Evolutionary conservation across 2,888 invertebrate genomes (phyloP).

Genomic region (Tipula helvola): DNA sequence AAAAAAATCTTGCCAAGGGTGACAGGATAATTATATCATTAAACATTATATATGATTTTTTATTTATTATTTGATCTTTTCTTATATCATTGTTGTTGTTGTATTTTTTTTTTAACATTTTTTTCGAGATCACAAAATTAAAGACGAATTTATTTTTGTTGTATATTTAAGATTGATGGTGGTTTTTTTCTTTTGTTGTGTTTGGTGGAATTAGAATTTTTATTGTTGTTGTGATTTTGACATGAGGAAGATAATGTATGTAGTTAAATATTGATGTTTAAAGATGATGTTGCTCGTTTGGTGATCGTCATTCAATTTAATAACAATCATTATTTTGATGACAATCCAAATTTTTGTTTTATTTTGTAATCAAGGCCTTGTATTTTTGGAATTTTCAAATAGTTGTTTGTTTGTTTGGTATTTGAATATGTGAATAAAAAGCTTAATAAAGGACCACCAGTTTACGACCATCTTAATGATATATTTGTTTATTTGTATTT

Average conservation of each 20-base stretch:
- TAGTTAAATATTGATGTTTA: neutral
- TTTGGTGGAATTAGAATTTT: neutral
- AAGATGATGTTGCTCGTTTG: neutral
- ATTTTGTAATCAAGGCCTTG: neutral
- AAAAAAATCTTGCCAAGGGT: neutral
- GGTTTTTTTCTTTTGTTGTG: neutral
- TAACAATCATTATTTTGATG: neutral
- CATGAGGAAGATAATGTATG: neutral
- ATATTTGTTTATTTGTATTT: neutral
- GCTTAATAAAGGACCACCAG: no score
- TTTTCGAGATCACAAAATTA: neutral
- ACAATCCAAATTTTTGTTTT: neutral
- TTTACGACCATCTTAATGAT: neutral
- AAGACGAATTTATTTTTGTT: neutral
- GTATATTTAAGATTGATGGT: neutral
- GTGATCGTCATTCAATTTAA: neutral
- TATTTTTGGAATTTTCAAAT: neutral
- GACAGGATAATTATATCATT: slow-evolving; percentile 4
- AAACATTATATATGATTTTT: slow-evolving; percentile 4
- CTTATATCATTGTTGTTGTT: neutral
- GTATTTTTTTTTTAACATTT: neutral
- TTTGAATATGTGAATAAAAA: no score
- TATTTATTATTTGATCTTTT: neutral
- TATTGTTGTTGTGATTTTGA: neutral
- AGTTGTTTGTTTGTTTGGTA: no score